Percentiles rank a stretch among this genome's conserved stretches.
Conservation (phyloP, 2,113 vertebrate genomes). For the Myrmophylax atrothorax region DNA sequence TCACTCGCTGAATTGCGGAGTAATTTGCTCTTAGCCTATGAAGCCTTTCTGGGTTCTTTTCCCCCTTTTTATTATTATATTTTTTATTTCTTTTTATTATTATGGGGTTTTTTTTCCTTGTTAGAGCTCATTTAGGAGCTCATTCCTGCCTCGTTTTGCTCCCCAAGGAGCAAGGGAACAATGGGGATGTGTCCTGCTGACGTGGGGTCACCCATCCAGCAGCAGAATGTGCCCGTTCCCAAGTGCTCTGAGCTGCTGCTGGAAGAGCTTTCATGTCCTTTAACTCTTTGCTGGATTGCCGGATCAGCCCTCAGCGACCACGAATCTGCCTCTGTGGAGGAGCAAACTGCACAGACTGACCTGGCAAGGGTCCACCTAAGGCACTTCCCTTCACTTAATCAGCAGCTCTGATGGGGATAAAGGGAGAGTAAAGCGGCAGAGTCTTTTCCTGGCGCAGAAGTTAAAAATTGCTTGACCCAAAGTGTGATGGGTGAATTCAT, state of each 20-base stretch:
- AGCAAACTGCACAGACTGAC: not conserved
- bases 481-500: not conserved
- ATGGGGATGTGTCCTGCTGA: slow-evolving; percentile 30
- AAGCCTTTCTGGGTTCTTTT: slow-evolving; percentile 3
- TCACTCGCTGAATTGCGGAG: slow-evolving; percentile 63
- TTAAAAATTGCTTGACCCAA: not conserved
- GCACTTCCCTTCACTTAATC: not conserved
- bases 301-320: not conserved
- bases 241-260: slow-evolving; percentile 21
- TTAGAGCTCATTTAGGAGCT: slow-evolving; percentile 48
- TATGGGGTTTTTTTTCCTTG: not conserved
- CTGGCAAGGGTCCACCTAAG: not conserved
- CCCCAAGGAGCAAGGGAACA: slow-evolving; percentile 42
- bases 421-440: not conserved
- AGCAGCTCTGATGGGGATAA: not conserved
- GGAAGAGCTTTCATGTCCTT: slow-evolving; percentile 1
- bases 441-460: not conserved
- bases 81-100: not conserved
- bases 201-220: slow-evolving; percentile 21
- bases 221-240: not conserved
- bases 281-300: slow-evolving; percentile 7
- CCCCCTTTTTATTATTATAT: not conserved
- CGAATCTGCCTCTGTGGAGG: not conserved
- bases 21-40: slow-evolving; percentile 69
- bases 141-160: slow-evolving; percentile 44